A percentile compares a stretch with the other conserved stretches of the same genome.
Evolutionary conservation across 2,888 invertebrate species (phyloP).

Genomic region (Tuta absoluta): DNA sequence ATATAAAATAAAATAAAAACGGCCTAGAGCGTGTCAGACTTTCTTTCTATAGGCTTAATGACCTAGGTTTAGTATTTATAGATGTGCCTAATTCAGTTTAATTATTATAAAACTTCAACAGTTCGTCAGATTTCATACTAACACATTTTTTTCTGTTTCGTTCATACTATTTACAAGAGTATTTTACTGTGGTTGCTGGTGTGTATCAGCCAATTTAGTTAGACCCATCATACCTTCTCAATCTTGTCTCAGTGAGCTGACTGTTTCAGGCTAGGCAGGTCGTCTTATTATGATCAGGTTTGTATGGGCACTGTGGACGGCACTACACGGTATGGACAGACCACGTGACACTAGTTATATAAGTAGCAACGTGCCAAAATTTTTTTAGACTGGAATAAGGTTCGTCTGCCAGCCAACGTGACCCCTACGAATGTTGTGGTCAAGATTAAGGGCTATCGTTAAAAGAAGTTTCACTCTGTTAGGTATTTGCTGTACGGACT

Average conservation of each 20-base stretch:
- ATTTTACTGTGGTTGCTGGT: neutral
- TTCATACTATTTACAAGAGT: neutral
- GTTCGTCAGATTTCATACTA: neutral
- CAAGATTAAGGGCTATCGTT: neutral
- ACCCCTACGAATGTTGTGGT: neutral
- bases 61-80: too few relatives aligned
- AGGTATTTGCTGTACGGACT: too few relatives aligned
- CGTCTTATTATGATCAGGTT: neutral
- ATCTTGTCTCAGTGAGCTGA: neutral
- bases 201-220: neutral
- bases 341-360: constrained; percentile 14
- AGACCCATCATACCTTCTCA: constrained; percentile 1
- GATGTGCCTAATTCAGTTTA: too few relatives aligned
- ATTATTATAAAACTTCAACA: neutral
- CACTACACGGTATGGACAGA: too few relatives aligned
- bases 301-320: neutral
- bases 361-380: constrained; percentile 11
- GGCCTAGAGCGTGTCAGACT: too few relatives aligned
- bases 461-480: neutral
- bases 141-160: neutral
- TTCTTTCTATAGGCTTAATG: too few relatives aligned
- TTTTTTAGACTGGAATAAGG: constrained; percentile 9
- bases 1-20: too few relatives aligned
- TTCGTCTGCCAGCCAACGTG: constrained; percentile 7
- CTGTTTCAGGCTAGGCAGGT: neutral